Conservation (phyloP, 2,113 vertebrate species). For the Pipra filicauda region DNA sequence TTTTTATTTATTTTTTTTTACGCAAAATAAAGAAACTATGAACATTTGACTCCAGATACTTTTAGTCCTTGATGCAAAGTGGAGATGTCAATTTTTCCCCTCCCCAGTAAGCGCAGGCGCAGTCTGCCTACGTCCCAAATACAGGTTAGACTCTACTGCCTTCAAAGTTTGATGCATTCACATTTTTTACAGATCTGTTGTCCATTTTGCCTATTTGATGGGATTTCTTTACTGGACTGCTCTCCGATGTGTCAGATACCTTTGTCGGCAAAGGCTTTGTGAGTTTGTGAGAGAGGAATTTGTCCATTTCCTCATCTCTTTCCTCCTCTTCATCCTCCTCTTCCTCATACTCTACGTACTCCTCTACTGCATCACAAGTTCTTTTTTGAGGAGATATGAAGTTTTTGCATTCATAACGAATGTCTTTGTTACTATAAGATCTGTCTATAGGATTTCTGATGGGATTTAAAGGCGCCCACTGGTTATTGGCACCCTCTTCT, state of each 20-base stretch:
- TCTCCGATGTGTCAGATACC: constrained; percentile 75
- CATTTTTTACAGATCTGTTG: constrained; percentile 88
- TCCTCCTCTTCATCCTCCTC: constrained; percentile 82
- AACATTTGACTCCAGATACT: constrained; percentile 70
- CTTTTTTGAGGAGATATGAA: constrained; percentile 83
- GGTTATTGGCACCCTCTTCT: constrained; percentile 89
- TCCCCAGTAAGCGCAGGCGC: constrained; percentile 25
- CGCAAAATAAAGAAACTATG: constrained; percentile 84
- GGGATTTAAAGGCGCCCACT: constrained; percentile 85
- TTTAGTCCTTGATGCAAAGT: constrained; percentile 69
- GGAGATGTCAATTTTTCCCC: constrained; percentile 61
- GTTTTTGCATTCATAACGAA: constrained; percentile 86
- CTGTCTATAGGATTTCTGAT: constrained; percentile 79
- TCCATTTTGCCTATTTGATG: constrained; percentile 88
- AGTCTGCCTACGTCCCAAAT: constrained; percentile 43
- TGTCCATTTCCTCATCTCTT: constrained; percentile 79
- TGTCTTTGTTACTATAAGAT: constrained; percentile 83
- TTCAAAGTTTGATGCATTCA: constrained; percentile 74
- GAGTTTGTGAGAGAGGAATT: constrained; percentile 79
- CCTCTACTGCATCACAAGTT: constrained; percentile 82
- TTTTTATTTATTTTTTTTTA: constrained; percentile 83
- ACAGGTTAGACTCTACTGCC: constrained; percentile 80
- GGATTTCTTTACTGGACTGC: constrained; percentile 77
- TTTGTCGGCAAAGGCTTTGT: constrained; percentile 78
- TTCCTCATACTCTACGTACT: constrained; percentile 70